Conservation (phyloP, 2,113 vertebrate species). For the Alces alces region DNA sequence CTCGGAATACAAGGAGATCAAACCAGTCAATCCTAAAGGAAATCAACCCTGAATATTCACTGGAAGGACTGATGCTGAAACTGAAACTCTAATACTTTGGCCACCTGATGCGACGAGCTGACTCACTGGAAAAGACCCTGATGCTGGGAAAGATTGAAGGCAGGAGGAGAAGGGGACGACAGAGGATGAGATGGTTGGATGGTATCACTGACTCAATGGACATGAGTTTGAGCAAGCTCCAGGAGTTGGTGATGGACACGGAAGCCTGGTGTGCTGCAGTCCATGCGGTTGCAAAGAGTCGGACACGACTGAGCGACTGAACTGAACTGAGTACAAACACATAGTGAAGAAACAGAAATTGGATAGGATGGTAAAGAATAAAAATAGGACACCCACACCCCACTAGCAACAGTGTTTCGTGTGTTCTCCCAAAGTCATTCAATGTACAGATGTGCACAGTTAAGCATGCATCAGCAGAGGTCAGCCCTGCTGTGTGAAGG, state of each 20-base stretch:
- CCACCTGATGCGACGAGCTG: not conserved
- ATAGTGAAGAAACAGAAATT: not conserved
- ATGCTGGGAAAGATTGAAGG: not conserved
- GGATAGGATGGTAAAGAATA: not conserved
- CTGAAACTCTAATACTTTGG: not conserved
- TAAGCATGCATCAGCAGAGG: not conserved
- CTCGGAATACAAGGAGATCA: not conserved
- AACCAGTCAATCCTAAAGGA: not conserved
- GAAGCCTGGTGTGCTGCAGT: not conserved
- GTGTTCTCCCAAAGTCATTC: not conserved
- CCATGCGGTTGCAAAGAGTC: not conserved
- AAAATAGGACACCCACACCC: not conserved
- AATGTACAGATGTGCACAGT: not conserved
- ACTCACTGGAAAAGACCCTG: not conserved
- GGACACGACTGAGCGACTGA: not conserved
- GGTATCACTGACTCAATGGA: not conserved
- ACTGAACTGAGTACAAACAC: not conserved
- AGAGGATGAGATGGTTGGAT: not conserved
- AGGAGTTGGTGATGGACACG: not conserved
- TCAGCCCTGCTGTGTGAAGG: not conserved
- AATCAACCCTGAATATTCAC: not conserved
- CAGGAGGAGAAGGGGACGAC: not conserved
- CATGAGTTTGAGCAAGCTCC: not conserved
- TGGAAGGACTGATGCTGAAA: not conserved
- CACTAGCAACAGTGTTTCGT: not conserved